These are phyloP conservation scores for Nansenia antarctica DNA, from an alignment of 2,113 vertebrate genomes.

Conservation along the genomic window DNA sequence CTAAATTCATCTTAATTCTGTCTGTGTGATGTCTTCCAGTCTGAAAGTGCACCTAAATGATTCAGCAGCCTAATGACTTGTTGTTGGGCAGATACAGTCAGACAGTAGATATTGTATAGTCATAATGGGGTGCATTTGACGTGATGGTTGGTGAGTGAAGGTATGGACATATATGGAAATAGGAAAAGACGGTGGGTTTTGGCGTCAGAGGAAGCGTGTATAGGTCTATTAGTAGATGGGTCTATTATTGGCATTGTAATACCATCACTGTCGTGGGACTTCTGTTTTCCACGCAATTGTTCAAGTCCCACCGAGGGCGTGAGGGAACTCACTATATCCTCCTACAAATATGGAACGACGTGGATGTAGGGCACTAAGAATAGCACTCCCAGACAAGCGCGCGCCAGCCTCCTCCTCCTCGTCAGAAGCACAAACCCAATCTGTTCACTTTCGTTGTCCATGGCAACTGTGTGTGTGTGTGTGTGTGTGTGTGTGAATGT, in stretches of 20 bases:
- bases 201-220: constrained; percentile 47
- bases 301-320: constrained; percentile 36
- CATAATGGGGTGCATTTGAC: too few relatives aligned
- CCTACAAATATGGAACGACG: constrained; percentile 62
- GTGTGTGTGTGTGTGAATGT: constrained; percentile 29
- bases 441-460: constrained; percentile 60
- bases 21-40: too few relatives aligned
- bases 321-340: constrained; percentile 13
- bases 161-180: too few relatives aligned
- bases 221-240: constrained; percentile 32
- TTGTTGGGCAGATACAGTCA: too few relatives aligned
- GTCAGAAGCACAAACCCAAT: constrained; percentile 61
- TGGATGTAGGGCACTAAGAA: constrained; percentile 64
- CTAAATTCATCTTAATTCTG: too few relatives aligned
- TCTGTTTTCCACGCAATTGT: constrained; percentile 43
- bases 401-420: constrained; percentile 61
- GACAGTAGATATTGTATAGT: too few relatives aligned
- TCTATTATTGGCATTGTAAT: too few relatives aligned
- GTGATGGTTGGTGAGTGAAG: too few relatives aligned
- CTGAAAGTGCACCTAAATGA: too few relatives aligned
- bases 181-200: neutral
- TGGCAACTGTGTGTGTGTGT: constrained; percentile 68
- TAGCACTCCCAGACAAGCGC: constrained; percentile 60
- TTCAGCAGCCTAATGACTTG: too few relatives aligned
- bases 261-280: constrained; percentile 46